These are phyloP conservation scores for Acomys russatus DNA, from an alignment of 2,797 vertebrate genomes.

Conservation along the genomic window DNA sequence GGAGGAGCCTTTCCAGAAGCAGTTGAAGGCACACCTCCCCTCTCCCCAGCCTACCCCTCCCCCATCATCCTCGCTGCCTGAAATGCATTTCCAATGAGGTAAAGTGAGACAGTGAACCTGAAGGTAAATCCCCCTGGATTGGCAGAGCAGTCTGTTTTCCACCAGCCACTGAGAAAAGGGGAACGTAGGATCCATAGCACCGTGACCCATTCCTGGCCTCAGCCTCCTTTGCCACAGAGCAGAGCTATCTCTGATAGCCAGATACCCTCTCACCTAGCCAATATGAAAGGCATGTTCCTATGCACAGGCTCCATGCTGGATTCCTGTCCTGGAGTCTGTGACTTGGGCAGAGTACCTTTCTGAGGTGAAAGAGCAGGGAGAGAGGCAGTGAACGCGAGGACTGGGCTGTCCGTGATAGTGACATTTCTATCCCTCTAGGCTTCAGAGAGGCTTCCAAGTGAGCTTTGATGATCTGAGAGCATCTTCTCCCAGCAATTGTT, in stretches of 20 bases:
- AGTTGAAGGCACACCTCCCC: fast-evolving
- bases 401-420: background rate
- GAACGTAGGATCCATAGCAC: background rate
- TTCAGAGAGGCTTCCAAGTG: background rate
- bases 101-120: background rate
- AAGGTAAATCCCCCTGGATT: background rate
- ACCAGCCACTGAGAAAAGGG: fast-evolving
- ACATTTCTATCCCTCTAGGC: background rate
- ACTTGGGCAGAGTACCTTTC: background rate
- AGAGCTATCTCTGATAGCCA: background rate
- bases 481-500: background rate
- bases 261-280: too few relatives aligned
- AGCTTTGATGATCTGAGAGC: background rate
- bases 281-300: background rate
- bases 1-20: background rate
- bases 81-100: background rate
- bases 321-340: too few relatives aligned
- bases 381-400: background rate
- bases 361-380: background rate
- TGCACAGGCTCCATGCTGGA: background rate
- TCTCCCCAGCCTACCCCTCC: background rate
- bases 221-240: background rate
- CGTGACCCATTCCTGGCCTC: too few relatives aligned
- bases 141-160: background rate
- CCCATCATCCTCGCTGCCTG: background rate